Base-by-base conservation (phyloP, 1,140 invertebrate species). In the Holotrichia oblita region DNA sequence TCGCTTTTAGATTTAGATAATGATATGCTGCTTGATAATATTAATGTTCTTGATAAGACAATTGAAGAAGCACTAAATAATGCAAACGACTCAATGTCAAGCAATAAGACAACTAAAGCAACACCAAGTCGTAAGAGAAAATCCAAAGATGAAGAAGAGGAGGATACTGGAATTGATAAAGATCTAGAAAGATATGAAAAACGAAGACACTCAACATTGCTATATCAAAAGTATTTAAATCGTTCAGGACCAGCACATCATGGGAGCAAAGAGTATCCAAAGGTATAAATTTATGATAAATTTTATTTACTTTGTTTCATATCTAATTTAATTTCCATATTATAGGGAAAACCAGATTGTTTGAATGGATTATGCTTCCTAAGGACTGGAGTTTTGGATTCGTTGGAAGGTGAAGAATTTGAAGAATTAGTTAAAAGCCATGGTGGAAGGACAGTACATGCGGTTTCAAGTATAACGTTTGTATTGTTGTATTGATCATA, bases 331-430 rank as follows among this genome's bases (percentile, higher is more conserved):
- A 27, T 69, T 27, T 69, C 6, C 24, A 27, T 0, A 10, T 69
- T 69, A 48, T 78, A 94, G 92, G 96, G 95, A 41, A 89, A 89
- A 78, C 90, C 93, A 22, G 89, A 92, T 84, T 96, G 95, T 84
- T 86, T 98, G 3, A 90, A 91, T 75, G 93, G 94, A 76, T 86
- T 94, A 80, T 93, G 91, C 34, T 97, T 98, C 86, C 87, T 98
- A 8, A 87, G 96, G 61, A 97, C 96, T 79, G 97, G 97, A 22
- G 93, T 98, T 6, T 88, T 97, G 10, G 96, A 98, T 84, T 97
- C 95, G 0, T 89, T 98, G 81, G 95, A 97, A 84, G 89, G 94
- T 40, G 94, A 96, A 41, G 95, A 97, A 83, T 91, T 92, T 22
- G 90, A 91, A 59, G 90, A 90, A 22, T 86, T 97, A 10, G 92